phyloP scores from a whole-genome alignment of 1,140 invertebrate genomes.

The Drosophila aff. region DNA sequence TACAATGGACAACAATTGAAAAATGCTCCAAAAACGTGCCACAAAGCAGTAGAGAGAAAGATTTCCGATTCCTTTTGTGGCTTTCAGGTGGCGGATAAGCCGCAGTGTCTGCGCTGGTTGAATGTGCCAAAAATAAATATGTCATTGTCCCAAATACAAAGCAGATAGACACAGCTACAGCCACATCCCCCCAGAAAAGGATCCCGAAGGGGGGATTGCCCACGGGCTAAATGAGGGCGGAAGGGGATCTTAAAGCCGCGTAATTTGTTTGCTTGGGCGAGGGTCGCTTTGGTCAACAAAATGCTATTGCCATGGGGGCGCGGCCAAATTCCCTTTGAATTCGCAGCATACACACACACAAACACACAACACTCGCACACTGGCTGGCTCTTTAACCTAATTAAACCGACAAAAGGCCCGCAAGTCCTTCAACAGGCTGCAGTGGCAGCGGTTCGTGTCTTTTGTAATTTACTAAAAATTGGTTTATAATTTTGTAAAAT shows the following conservation, averaged over 20 bases:
- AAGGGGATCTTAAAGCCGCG: constrained; percentile 71
- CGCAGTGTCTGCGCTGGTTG: constrained; percentile 47
- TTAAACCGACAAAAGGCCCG: constrained; percentile 64
- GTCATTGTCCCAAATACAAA: constrained; percentile 61
- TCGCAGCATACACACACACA: constrained; percentile 23
- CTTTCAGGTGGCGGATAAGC: constrained; percentile 49
- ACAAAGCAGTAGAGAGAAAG: constrained; percentile 31
- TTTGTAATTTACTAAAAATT: constrained; percentile 74
- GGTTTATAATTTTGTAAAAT: constrained; percentile 74
- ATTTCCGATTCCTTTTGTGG: constrained; percentile 27
- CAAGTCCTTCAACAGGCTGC: constrained; percentile 25
- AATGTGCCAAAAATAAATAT: constrained; percentile 74
- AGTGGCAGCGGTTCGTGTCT: constrained; percentile 23
- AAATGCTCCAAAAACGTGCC: constrained; percentile 48
- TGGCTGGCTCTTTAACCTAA: constrained; percentile 74
- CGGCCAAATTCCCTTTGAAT: constrained; percentile 63
- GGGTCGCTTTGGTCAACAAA: constrained; percentile 55
- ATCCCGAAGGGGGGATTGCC: background rate
- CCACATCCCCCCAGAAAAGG: background rate
- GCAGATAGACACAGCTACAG: constrained; percentile 2
- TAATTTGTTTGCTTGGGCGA: constrained; percentile 73
- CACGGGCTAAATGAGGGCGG: constrained; percentile 1
- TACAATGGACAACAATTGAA: constrained; percentile 49
- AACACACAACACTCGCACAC: background rate
- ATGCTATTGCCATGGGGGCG: constrained; percentile 57